Evolutionary conservation across 1,140 invertebrate species (phyloP), one percentile per base, ranked within the genome.

Genomic region (Lasioglossum albipes): DNA sequence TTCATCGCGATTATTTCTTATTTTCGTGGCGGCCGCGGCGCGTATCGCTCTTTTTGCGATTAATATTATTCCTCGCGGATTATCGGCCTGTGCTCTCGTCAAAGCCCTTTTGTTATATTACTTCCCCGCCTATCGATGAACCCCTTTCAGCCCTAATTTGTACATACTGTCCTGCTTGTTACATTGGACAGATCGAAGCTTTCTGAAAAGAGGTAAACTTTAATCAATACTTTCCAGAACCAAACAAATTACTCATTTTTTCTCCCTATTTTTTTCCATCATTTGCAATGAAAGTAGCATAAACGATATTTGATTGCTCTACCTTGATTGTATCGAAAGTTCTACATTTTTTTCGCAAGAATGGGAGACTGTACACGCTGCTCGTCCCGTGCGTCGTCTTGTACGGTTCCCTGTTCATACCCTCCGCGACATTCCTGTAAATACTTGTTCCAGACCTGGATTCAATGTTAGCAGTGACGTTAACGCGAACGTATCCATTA

Each of bases 1-100:
- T 75, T 49, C 71, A 65, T 45, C 54, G 22, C 3, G 49, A 66
- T 65, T 64, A 66, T 54, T 79, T 79, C 62, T 79, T 73, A 79
- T 54, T 75, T 59, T 74, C 65, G 16, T 36, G 9, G 64, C 31
- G 36, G 2, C n/a, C 12, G 36, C 6, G 5, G 18, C 20, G 67
- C 18, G 36, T 42, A 16, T 45, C 36, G 22, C 7, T 41, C 20
- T 57, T 18, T 66, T 10, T 20, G 36, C 65, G 36, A 45, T 66
- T n/a, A 66, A 66, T 10, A n/a, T 45, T 52, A 12, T 18, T 42
- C 13, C 36, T 36, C 62, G 13, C n/a, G 10, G 13, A 27, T 20
- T 69, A 22, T 76, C 66, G 22, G n/a, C 12, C 10, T 1, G 10
- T n/a, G 36, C 36, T 54, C 27, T 54, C 27, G 12, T 66, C 22